These are phyloP conservation scores for Hyla sarda DNA, from an alignment of 2,113 vertebrate species.

Conservation along the genomic window DNA sequence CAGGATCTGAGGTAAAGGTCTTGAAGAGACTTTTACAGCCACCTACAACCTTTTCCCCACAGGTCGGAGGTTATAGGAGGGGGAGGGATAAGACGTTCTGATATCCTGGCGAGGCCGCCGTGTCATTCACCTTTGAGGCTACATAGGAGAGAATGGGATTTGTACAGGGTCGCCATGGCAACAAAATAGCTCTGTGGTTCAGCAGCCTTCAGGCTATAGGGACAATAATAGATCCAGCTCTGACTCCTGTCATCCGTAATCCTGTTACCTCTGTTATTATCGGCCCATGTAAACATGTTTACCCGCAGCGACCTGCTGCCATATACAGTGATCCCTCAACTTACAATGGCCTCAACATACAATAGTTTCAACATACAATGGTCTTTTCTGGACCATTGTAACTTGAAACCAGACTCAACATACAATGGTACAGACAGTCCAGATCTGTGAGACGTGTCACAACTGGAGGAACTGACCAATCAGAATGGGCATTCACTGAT, in stretches of 20 bases:
- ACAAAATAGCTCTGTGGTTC: not conserved
- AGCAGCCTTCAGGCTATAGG: not conserved
- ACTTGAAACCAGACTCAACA: no score
- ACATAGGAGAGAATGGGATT: not conserved
- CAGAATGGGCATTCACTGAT: no score
- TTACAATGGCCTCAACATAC: no score
- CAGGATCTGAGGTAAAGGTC: not conserved
- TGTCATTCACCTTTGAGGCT: slow-evolving; percentile 10
- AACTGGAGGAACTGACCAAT: no score
- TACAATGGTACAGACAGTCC: no score
- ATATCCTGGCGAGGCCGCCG: not conserved
- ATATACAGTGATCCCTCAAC: no score
- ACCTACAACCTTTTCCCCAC: not conserved
- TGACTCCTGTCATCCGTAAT: not conserved
- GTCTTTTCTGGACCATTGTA: no score
- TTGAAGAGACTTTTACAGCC: no score
- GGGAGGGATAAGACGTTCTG: not conserved
- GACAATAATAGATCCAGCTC: slow-evolving; percentile 31
- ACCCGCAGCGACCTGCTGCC: no score
- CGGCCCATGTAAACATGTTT: not conserved
- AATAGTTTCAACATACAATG: no score
- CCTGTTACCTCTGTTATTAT: not conserved
- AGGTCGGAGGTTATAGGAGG: not conserved
- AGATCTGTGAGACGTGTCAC: no score
- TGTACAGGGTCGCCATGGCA: not conserved